Base-by-base conservation (phyloP, 2,888 invertebrate species). In the Pammene fasciana region DNA sequence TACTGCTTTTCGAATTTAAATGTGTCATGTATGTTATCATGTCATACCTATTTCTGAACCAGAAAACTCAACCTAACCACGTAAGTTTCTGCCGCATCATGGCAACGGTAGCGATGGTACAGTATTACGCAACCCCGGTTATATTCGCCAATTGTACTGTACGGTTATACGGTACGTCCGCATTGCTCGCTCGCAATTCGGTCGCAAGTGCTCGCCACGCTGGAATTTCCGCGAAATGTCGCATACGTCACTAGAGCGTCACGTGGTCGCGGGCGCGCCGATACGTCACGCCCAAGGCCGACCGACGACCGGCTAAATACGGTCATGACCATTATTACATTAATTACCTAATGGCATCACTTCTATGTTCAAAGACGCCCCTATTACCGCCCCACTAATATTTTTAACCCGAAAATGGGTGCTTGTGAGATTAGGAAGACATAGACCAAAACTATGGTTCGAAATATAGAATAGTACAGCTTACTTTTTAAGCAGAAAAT, bases 151-250 rank as follows among this genome's bases (percentile, higher is more conserved):
- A 68, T 68, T 67, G 41, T 65, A n/a, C 4, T 26, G 26, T 26
- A 26, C 26, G 26, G 26, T 43, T 56, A 36, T n/a, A 54, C 34
- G 26, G 43, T 52, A 65, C 65, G 57, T 61, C 68, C 62, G 52
- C 60, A 64, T 64, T 61, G 61, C 26, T 41, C 60, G 64, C 70
- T 65, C 65, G 73, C 73, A 67, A 73, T 76, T 76, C 75, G 75
- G 74, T 77, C 41, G 38, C 52, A 67, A 48, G 57, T 56, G 14
- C 68, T 50, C 48, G 41, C 54, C 87, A 83, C 86, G 68, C 74
- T 82, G 89, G 90, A 90, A 88, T 88, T 91, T 90, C 90, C 90
- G 91, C 90, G 90, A 92, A 92, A 92, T 90, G 87, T 83, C 72
- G 70, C 76, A 79, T 83, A 88, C 91, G 90, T 90, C 90, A 90